phyloP scores from a whole-genome alignment of 2,888 invertebrate genomes.

The Cyclophora albipunctata region DNA sequence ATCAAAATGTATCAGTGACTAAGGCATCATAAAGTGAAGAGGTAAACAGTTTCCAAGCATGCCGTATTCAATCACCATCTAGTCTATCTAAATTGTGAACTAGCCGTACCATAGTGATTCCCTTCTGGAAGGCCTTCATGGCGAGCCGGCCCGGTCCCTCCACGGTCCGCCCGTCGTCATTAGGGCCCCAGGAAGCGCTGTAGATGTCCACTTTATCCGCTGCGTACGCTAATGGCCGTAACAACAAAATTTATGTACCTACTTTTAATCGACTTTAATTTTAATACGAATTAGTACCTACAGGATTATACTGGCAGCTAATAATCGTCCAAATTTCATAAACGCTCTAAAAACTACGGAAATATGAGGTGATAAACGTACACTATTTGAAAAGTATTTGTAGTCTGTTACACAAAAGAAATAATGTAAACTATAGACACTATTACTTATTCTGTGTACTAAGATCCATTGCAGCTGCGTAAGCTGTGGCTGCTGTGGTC shows the following conservation, averaged over 20 bases:
- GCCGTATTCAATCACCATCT: background rate
- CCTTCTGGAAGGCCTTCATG: constrained; percentile 82
- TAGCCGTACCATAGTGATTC: constrained; percentile 79
- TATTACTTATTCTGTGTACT: too few species aligned
- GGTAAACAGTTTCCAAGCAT: background rate
- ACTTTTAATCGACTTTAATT: background rate
- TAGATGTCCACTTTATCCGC: constrained; percentile 89
- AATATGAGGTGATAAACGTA: too few species aligned
- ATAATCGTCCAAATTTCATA: too few species aligned
- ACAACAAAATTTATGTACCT: background rate
- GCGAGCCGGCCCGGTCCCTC: constrained; percentile 92
- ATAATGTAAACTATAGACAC: too few species aligned
- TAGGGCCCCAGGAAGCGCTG: constrained; percentile 96
- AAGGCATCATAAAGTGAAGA: background rate
- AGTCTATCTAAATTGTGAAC: background rate
- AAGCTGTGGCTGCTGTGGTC: too few species aligned
- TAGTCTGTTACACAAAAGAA: too few species aligned
- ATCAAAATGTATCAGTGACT: background rate
- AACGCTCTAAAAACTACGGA: too few species aligned
- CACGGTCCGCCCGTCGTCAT: constrained; percentile 90
- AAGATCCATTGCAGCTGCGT: too few species aligned
- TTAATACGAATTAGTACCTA: background rate
- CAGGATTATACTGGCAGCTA: too few species aligned
- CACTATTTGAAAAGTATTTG: too few species aligned
- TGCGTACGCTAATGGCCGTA: constrained; percentile 69